A percentile compares a stretch with the other conserved stretches of the same genome.
Evolutionary conservation across 2,113 vertebrate genomes (phyloP).

Genomic region (Hyaena hyaena): DNA sequence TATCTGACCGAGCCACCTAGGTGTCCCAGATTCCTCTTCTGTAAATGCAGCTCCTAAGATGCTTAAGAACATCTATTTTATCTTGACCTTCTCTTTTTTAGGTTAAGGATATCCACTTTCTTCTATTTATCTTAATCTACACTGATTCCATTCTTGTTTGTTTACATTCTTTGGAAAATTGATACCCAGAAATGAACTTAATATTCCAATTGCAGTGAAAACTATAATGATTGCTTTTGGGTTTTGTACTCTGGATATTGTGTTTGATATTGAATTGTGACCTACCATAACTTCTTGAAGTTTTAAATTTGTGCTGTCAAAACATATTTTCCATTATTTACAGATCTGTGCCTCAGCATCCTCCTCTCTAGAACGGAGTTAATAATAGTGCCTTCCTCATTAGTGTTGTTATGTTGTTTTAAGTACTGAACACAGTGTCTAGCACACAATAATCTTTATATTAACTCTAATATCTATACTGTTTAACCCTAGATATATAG

Average conservation of each 20-base stretch:
- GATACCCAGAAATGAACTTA: not conserved
- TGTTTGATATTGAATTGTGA: not conserved
- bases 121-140: not conserved
- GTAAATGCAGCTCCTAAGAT: not conserved
- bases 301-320: not conserved
- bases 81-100: not conserved
- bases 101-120: not conserved
- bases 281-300: not conserved
- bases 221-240: not conserved
- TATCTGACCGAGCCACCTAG: too few species aligned
- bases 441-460: not conserved
- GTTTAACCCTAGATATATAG: not conserved
- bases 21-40: not conserved
- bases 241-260: conserved; percentile 1
- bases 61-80: not conserved
- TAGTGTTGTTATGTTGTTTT: not conserved
- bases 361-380: not conserved
- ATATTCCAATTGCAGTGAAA: not conserved
- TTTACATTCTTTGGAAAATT: not conserved
- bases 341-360: not conserved
- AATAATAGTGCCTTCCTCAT: not conserved
- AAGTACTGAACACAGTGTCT: not conserved
- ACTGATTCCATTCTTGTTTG: not conserved
- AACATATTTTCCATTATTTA: not conserved
- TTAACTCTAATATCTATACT: not conserved